Evolutionary conservation across 2,888 invertebrate genomes (phyloP).

Genomic region (Thelaira solivaga): DNA sequence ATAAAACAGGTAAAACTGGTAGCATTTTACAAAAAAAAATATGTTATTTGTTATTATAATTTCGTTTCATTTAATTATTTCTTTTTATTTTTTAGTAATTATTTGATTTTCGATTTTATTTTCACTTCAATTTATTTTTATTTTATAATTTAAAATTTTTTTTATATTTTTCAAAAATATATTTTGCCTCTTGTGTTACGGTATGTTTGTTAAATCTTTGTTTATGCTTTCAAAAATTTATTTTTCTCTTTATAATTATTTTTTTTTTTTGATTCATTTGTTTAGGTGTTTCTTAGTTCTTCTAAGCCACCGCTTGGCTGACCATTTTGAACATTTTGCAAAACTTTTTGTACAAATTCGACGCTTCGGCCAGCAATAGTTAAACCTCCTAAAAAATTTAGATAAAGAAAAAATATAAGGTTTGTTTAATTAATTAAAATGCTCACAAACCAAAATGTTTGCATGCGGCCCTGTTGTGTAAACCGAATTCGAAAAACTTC

Average conservation of each 20-base stretch:
- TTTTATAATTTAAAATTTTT: neutral
- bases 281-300: slow-evolving; percentile 80
- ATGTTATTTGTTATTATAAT: slow-evolving; percentile 34
- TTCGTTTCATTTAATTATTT: slow-evolving; percentile 10
- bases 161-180: slow-evolving; percentile 10
- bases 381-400: slow-evolving; percentile 81
- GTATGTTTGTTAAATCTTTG: slow-evolving; percentile 34
- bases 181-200: slow-evolving; percentile 48
- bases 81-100: slow-evolving; percentile 12
- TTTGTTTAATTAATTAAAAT: neutral
- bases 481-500: too few relatives aligned
- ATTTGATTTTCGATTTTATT: neutral
- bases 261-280: neutral
- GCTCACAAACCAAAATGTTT: too few relatives aligned
- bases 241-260: neutral
- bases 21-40: slow-evolving; percentile 67
- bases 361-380: slow-evolving; percentile 94
- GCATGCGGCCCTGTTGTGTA: too few relatives aligned
- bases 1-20: slow-evolving; percentile 76
- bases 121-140: neutral
- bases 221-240: slow-evolving; percentile 8
- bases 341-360: slow-evolving; percentile 94
- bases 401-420: neutral
- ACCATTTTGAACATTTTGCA: slow-evolving; percentile 91
- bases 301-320: slow-evolving; percentile 87